These are phyloP conservation scores for Morus bassanus DNA, from an alignment of 2,797 vertebrate species.

Conservation along the genomic window DNA sequence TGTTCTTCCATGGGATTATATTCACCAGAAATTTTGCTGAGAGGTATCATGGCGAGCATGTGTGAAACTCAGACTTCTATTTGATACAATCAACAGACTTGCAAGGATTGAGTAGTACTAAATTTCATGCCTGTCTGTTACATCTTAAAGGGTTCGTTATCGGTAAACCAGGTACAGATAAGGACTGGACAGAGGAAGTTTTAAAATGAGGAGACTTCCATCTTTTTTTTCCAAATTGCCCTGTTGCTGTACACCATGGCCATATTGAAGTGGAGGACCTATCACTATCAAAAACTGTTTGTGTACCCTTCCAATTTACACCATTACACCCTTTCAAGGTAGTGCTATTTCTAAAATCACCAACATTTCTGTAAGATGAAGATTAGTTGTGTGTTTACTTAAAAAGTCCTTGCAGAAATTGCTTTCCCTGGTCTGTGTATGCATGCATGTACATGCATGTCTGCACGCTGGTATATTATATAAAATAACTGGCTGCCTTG, in stretches of 20 bases:
- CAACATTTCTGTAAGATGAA: not conserved
- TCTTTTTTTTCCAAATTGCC: not conserved
- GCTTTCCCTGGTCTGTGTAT: not conserved
- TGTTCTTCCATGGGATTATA: not conserved
- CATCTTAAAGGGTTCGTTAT: not conserved
- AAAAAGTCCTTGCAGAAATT: not conserved
- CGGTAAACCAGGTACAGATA: not conserved
- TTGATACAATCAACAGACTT: not conserved
- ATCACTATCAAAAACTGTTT: not conserved
- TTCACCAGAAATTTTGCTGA: not conserved
- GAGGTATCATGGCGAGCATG: not conserved
- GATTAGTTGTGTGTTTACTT: not conserved
- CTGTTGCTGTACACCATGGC: not conserved
- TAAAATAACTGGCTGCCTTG: not conserved
- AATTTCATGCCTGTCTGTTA: not conserved
- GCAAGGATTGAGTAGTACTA: not conserved
- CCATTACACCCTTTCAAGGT: not conserved
- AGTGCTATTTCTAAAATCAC: not conserved
- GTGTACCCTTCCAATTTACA: not conserved
- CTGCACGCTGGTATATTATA: not conserved
- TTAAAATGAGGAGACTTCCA: not conserved
- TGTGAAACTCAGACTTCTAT: not conserved
- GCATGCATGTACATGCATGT: not conserved
- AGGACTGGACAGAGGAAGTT: not conserved
- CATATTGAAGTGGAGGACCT: not conserved